These are phyloP conservation scores for Baronia brevicornis DNA, from an alignment of 2,888 invertebrate species.

Conservation along the genomic window DNA sequence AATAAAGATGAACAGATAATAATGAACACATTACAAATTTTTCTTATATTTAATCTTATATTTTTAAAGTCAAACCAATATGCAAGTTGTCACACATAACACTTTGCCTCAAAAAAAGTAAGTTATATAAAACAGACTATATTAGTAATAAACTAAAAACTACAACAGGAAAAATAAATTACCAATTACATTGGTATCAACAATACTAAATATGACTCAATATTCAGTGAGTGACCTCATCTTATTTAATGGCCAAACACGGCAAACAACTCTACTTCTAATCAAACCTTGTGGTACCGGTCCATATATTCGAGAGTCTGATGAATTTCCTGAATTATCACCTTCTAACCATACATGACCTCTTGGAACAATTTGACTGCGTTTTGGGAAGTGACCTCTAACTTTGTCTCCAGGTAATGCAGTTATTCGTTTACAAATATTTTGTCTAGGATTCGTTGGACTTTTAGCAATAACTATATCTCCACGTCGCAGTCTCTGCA, in stretches of 20 bases:
- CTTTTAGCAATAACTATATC: constrained; percentile 91
- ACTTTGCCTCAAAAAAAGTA: too few relatives aligned
- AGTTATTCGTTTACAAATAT: constrained; percentile 89
- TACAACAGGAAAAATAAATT: background rate
- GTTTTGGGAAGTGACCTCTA: constrained; percentile 45
- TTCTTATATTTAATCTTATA: too few relatives aligned
- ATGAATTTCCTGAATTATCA: constrained; percentile 89
- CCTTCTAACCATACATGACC: constrained; percentile 96
- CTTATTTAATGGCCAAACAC: constrained; percentile 83
- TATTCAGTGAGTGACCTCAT: constrained; percentile 49
- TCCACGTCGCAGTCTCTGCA: constrained; percentile 80
- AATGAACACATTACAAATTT: too few relatives aligned
- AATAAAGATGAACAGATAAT: too few relatives aligned
- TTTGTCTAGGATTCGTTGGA: constrained; percentile 85
- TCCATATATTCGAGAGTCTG: constrained; percentile 91
- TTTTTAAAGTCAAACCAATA: too few relatives aligned
- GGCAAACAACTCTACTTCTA: constrained; percentile 85
- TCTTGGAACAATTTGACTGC: constrained; percentile 79
- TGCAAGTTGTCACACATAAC: too few relatives aligned
- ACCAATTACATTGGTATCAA: too few relatives aligned
- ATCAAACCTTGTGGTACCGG: constrained; percentile 91
- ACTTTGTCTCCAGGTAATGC: constrained; percentile 86
- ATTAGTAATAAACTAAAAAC: too few relatives aligned
- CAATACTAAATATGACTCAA: constrained; percentile 21
- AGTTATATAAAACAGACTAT: too few relatives aligned